These are phyloP conservation scores for Hypocryptadius cinnamomeus DNA, from an alignment of 2,113 vertebrate genomes.

Conservation along the genomic window DNA sequence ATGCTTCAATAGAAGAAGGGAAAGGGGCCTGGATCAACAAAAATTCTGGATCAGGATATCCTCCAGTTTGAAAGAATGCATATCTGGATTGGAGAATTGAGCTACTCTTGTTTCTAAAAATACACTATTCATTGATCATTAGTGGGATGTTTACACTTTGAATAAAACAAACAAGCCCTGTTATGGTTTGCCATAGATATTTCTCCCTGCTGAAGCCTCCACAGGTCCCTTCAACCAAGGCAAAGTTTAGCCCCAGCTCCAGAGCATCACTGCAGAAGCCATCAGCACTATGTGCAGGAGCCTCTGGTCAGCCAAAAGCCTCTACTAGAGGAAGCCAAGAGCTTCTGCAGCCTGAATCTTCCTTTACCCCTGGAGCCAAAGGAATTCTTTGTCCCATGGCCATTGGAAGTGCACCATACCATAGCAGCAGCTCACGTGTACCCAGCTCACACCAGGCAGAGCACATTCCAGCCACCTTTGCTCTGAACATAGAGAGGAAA, in stretches of 20 bases:
- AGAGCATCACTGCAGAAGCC: constrained; percentile 7
- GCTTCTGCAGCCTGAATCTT: constrained; percentile 9
- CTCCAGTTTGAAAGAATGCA: not conserved
- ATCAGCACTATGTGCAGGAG: not conserved
- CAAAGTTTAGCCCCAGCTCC: not conserved
- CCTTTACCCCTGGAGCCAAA: not conserved
- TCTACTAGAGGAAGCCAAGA: constrained; percentile 10
- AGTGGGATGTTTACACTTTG: not conserved
- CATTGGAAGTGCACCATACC: not conserved
- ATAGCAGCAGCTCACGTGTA: not conserved
- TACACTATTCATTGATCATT: not conserved
- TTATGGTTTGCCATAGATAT: not conserved
- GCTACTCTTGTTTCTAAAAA: not conserved
- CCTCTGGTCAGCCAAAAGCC: not conserved
- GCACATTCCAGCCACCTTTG: not conserved
- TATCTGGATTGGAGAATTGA: not conserved
- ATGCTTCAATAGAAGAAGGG: not conserved
- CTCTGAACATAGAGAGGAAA: not conserved
- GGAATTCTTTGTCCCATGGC: not conserved
- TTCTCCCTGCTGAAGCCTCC: not conserved
- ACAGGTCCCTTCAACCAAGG: not conserved
- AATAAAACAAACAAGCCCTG: not conserved
- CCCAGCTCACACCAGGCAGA: not conserved
- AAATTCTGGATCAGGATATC: not conserved
- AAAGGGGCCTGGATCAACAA: not conserved